phyloP scores from a whole-genome alignment of 1,140 invertebrate species.

The Chironomus tepperi region DNA sequence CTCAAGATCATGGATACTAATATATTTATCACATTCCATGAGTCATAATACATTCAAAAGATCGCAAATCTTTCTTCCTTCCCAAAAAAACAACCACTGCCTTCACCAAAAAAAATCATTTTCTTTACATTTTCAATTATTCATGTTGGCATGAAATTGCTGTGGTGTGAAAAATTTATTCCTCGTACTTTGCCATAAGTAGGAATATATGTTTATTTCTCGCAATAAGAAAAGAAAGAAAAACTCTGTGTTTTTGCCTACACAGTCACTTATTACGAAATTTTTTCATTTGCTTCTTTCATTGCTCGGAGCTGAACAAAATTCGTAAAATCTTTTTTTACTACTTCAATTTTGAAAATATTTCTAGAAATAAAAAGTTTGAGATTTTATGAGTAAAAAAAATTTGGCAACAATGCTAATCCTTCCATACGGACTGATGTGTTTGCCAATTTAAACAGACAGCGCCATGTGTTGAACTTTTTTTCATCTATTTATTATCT shows the following conservation, averaged over 20 bases:
- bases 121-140: neutral
- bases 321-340: too few relatives aligned
- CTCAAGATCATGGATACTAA: too few relatives aligned
- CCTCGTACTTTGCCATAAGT: neutral
- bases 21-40: too few relatives aligned
- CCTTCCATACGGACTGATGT: neutral
- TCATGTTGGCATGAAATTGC: constrained; percentile 1
- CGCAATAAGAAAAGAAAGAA: neutral
- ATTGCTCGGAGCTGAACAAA: neutral
- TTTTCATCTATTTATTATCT: neutral
- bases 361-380: neutral
- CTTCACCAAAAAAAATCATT: neutral
- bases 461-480: neutral
- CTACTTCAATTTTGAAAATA: neutral
- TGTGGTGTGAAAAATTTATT: neutral
- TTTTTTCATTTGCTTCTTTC: neutral
- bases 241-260: constrained; percentile 6
- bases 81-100: constrained; percentile 1
- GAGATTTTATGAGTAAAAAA: neutral
- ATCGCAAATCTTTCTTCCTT: too few relatives aligned
- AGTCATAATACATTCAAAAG: too few relatives aligned
- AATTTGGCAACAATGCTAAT: constrained; percentile 1
- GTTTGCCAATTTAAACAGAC: neutral
- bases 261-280: constrained; percentile 8
- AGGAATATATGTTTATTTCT: constrained; percentile 9